A percentile compares a stretch with the other conserved stretches of the same genome.
Conservation (phyloP, 2,888 invertebrate genomes). For the Microctonus hyperodae region DNA sequence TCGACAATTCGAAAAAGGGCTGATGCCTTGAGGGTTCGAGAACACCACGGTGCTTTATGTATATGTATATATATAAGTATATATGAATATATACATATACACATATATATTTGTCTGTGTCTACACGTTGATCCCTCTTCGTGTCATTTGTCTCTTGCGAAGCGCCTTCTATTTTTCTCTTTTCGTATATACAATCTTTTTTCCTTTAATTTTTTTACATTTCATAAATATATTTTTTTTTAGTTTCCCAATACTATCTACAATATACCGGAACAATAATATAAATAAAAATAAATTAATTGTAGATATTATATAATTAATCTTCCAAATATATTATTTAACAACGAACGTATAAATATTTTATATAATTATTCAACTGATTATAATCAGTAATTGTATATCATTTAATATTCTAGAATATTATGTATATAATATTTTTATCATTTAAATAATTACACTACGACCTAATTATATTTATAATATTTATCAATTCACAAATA, state of each 20-base stretch:
- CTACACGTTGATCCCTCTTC: conserved; percentile 53
- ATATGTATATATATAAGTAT: background rate
- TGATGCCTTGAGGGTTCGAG: conserved; percentile 52
- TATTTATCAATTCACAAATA: background rate
- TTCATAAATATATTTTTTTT: too few species aligned
- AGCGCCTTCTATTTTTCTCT: conserved; percentile 29
- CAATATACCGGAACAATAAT: background rate
- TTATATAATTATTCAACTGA: too few species aligned
- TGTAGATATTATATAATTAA: background rate
- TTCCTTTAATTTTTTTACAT: background rate
- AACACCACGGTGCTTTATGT: background rate
- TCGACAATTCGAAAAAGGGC: conserved; percentile 51
- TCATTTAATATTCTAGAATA: too few species aligned
- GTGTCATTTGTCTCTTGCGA: conserved; percentile 55
- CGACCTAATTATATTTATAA: background rate
- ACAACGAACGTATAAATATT: too few species aligned
- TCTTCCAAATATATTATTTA: too few species aligned
- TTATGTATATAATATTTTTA: conserved; percentile 13
- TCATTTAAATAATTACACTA: conserved; percentile 1
- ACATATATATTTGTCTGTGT: too few species aligned
- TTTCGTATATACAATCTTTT: background rate
- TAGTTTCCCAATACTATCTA: too few species aligned
- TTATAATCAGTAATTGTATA: too few species aligned
- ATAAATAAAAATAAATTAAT: background rate
- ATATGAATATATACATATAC: too few species aligned